Percentiles rank a stretch among this genome's conserved stretches.
Evolutionary conservation across 2,888 invertebrate species (phyloP).

Genomic region (Andrena fulva): DNA sequence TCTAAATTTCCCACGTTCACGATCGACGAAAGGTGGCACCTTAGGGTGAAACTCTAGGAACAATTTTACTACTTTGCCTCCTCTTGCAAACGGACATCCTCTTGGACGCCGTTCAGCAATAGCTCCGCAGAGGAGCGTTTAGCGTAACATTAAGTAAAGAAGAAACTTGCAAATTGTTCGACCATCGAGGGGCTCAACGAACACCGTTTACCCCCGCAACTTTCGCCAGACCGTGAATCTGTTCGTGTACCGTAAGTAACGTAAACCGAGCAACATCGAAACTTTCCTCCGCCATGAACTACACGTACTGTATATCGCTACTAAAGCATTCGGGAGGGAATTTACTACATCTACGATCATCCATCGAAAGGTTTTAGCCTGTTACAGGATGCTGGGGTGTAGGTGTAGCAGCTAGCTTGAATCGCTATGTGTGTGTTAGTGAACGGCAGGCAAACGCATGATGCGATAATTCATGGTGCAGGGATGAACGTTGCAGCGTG

Average conservation of each 20-base stretch:
- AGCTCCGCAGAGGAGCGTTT: not conserved
- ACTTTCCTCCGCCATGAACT: slow-evolving; percentile 14
- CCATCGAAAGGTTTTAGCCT: slow-evolving; percentile 35
- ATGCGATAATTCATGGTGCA: slow-evolving; percentile 32
- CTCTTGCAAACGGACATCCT: not conserved
- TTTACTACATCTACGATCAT: slow-evolving; percentile 28
- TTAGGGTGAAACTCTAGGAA: slow-evolving; percentile 19
- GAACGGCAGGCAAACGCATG: slow-evolving; percentile 18
- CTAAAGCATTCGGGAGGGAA: slow-evolving; percentile 31
- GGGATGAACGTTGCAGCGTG: slow-evolving; percentile 42
- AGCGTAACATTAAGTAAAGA: not conserved
- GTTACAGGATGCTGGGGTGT: slow-evolving; percentile 51
- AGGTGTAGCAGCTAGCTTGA: slow-evolving; percentile 14
- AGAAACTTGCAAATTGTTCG: slow-evolving; percentile 5
- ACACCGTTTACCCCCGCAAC: not conserved
- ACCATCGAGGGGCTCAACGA: not conserved
- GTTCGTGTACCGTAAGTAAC: not conserved
- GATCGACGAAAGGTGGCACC: slow-evolving; percentile 7
- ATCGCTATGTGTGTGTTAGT: slow-evolving; percentile 20
- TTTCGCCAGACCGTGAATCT: not conserved
- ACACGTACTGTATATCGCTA: slow-evolving; percentile 29
- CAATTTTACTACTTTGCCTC: slow-evolving; percentile 5
- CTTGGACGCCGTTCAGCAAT: slow-evolving; percentile 1
- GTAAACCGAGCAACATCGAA: slow-evolving; percentile 31
- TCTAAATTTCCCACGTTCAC: not conserved